A percentile compares a stretch with the other conserved stretches of the same genome.
phyloP scores from a whole-genome alignment of 2,797 vertebrate genomes.

The Amphiprion clarkii region DNA sequence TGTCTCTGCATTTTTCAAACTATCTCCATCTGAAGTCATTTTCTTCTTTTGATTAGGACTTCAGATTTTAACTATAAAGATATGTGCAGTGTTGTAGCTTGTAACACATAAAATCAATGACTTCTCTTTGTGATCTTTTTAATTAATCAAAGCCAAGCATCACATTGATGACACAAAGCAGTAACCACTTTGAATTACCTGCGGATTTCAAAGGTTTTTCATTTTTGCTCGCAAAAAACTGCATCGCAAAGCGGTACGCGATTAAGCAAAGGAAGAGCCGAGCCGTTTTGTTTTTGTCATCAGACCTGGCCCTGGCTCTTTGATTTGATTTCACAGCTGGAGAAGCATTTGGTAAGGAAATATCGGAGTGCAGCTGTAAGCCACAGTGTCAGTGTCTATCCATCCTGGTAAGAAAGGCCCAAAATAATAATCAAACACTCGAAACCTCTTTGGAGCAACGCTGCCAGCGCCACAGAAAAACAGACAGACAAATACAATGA shows the following conservation, averaged over 20 bases:
- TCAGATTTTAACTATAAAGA: conserved; percentile 61
- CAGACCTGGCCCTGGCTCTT: conserved; percentile 39
- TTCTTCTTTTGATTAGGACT: conserved; percentile 58
- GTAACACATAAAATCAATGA: conserved; percentile 43
- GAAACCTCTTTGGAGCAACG: conserved; percentile 71
- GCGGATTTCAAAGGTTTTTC: conserved; percentile 12
- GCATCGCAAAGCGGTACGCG: conserved; percentile 13
- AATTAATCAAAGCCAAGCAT: conserved; percentile 60
- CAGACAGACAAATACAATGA: conserved; percentile 77
- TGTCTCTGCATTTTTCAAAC: conserved; percentile 51
- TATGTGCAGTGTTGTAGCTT: conserved; percentile 29
- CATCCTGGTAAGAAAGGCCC: conserved; percentile 67
- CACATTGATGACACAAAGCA: conserved; percentile 45
- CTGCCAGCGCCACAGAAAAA: conserved; percentile 69
- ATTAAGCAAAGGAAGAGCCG: conserved; percentile 38
- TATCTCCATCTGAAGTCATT: conserved; percentile 54
- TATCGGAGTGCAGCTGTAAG: conserved; percentile 68
- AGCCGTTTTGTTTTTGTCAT: conserved; percentile 64
- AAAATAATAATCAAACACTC: conserved; percentile 82
- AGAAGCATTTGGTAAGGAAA: conserved; percentile 70
- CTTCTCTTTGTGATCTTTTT: conserved; percentile 61
- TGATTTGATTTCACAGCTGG: conserved; percentile 72
- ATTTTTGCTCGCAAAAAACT: background rate
- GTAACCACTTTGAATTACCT: conserved; percentile 23
- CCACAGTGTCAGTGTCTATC: conserved; percentile 75